Conservation (phyloP, 53 echinoderm and acorn worm species). For the Crossaster papposus region DNA sequence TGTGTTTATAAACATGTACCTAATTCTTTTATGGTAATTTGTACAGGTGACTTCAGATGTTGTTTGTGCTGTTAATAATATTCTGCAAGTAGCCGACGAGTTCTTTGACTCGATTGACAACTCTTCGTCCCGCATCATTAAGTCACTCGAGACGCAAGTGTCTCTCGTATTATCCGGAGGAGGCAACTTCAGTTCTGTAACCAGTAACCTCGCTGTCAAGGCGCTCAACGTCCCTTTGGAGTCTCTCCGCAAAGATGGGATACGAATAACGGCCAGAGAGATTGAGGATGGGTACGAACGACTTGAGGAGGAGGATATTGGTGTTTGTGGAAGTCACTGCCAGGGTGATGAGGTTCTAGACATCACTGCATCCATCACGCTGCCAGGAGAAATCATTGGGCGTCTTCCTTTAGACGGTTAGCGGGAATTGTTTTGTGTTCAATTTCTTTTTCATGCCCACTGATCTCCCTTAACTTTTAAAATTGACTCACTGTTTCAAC, state of each 20-base stretch:
- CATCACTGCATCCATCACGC: not conserved
- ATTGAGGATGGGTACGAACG: not conserved
- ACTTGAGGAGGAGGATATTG: not conserved
- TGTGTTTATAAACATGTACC: too few species aligned
- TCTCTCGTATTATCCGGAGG: conserved; percentile 13
- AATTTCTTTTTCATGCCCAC: too few species aligned
- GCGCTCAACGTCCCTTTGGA: conserved; percentile 11
- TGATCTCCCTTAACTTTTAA: too few species aligned
- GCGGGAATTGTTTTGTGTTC: not conserved
- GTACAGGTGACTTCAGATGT: conserved; percentile 45
- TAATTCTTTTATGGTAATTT: not conserved
- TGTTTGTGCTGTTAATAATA: conserved; percentile 23
- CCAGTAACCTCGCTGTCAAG: conserved; percentile 37
- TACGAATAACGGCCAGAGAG: not conserved
- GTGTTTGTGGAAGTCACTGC: not conserved
- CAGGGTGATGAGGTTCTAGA: not conserved
- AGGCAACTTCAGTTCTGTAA: conserved; percentile 40
- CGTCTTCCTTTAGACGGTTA: not conserved
- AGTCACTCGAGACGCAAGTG: conserved; percentile 37
- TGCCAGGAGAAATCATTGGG: not conserved
- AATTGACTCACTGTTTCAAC: too few species aligned
- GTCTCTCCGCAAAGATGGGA: not conserved
- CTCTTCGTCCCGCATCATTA: conserved; percentile 38
- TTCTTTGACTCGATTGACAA: conserved; percentile 12
- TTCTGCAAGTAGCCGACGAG: conserved; percentile 29